A percentile compares a stretch with the other conserved stretches of the same genome.
These are phyloP conservation scores for Fragum sueziense DNA, from an alignment of 2,888 invertebrate species.

Conservation along the genomic window DNA sequence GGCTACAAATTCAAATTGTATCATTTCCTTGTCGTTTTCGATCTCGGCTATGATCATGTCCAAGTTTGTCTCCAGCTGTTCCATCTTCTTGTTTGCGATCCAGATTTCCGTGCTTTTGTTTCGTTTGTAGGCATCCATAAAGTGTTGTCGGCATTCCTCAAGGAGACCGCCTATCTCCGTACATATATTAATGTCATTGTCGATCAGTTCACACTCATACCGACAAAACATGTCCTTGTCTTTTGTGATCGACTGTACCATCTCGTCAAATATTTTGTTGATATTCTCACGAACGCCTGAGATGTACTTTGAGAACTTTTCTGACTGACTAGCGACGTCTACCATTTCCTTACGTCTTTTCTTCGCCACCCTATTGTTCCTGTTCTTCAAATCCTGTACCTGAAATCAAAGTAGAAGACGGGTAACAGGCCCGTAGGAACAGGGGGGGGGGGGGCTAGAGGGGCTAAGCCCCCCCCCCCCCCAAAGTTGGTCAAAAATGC, in stretches of 20 bases:
- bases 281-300: constrained; percentile 41
- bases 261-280: constrained; percentile 40
- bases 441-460: too few relatives aligned
- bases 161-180: constrained; percentile 25
- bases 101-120: constrained; percentile 38
- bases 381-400: constrained; percentile 27
- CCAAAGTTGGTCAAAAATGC: too few relatives aligned
- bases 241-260: constrained; percentile 32
- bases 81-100: constrained; percentile 48
- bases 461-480: too few relatives aligned
- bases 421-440: too few relatives aligned
- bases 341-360: constrained; percentile 41
- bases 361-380: constrained; percentile 34
- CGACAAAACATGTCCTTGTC: constrained; percentile 50
- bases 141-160: constrained; percentile 26
- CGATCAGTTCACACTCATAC: constrained; percentile 36
- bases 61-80: constrained; percentile 34
- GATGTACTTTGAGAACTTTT: constrained; percentile 34
- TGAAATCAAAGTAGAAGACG: too few relatives aligned
- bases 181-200: constrained; percentile 34
- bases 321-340: constrained; percentile 38
- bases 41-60: constrained; percentile 31
- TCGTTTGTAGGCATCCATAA: constrained; percentile 42
- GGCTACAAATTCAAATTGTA: constrained; percentile 48
- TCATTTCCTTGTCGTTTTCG: constrained; percentile 39